Evolutionary conservation across 2,888 invertebrate species (phyloP).

Genomic region (Spatulosminthurus flaviceps): DNA sequence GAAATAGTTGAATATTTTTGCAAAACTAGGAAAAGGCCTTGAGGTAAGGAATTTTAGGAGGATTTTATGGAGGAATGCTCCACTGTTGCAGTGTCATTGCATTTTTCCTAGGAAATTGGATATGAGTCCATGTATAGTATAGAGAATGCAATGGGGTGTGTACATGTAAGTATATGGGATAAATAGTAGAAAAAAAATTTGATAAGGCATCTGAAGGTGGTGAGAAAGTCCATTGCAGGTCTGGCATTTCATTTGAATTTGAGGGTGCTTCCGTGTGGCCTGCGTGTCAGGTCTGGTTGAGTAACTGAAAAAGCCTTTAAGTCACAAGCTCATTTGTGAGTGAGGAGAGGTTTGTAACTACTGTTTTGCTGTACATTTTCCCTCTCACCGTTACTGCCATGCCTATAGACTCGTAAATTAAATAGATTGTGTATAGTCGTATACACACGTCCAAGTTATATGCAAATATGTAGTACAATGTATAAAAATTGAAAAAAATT

Average conservation of each 20-base stretch:
- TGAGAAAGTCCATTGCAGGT: not conserved
- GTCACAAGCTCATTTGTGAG: not conserved
- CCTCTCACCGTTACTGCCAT: too few relatives aligned
- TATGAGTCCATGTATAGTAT: not conserved
- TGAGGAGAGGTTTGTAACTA: too few relatives aligned
- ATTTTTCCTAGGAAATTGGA: not conserved
- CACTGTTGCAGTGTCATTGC: not conserved
- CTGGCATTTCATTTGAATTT: not conserved
- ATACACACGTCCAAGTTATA: too few relatives aligned
- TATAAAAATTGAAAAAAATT: too few relatives aligned
- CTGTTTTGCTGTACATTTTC: too few relatives aligned
- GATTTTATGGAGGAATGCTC: not conserved
- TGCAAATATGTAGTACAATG: too few relatives aligned
- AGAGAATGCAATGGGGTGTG: not conserved
- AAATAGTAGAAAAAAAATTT: not conserved
- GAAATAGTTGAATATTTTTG: too few relatives aligned
- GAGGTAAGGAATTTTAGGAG: not conserved
- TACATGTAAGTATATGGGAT: not conserved
- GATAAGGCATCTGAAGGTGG: not conserved
- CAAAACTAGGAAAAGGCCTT: too few relatives aligned
- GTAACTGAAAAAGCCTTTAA: not conserved
- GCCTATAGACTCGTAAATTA: too few relatives aligned
- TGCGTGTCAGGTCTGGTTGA: not conserved
- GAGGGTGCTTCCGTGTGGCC: constrained; percentile 3
- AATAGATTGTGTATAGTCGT: too few relatives aligned